Evolutionary conservation across 2,888 invertebrate species (phyloP).

Genomic region (Leptopilina myrica): DNA sequence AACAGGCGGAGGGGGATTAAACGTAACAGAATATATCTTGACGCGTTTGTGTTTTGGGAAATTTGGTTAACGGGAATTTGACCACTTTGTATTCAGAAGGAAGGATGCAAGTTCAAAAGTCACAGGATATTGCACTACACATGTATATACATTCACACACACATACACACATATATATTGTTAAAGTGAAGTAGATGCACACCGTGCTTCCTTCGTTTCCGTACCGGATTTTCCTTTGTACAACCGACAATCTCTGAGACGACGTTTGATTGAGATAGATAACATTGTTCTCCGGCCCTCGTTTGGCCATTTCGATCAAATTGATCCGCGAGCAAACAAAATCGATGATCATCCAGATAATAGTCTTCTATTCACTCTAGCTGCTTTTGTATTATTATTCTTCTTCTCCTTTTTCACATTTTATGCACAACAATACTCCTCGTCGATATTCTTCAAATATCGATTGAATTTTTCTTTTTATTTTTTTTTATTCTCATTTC

Average conservation of each 20-base stretch:
- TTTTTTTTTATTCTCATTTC: too few species aligned
- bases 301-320: conserved; percentile 55
- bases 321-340: too few species aligned
- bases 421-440: too few species aligned
- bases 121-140: background rate
- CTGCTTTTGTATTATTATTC: too few species aligned
- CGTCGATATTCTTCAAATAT: too few species aligned
- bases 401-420: too few species aligned
- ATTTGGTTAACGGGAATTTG: conserved; percentile 5
- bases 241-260: conserved; percentile 48
- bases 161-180: background rate
- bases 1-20: background rate
- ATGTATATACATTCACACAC: background rate
- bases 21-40: background rate
- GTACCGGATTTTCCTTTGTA: conserved; percentile 54
- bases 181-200: background rate
- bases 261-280: conserved; percentile 64
- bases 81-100: conserved; percentile 14
- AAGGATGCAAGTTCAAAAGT: conserved; percentile 19
- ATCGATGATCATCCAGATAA: too few species aligned
- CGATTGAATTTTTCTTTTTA: too few species aligned
- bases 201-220: conserved; percentile 12
- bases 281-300: conserved; percentile 59
- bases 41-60: background rate
- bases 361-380: too few species aligned